Conservation (phyloP, 2,113 vertebrate genomes). For the Ammospiza caudacuta region DNA sequence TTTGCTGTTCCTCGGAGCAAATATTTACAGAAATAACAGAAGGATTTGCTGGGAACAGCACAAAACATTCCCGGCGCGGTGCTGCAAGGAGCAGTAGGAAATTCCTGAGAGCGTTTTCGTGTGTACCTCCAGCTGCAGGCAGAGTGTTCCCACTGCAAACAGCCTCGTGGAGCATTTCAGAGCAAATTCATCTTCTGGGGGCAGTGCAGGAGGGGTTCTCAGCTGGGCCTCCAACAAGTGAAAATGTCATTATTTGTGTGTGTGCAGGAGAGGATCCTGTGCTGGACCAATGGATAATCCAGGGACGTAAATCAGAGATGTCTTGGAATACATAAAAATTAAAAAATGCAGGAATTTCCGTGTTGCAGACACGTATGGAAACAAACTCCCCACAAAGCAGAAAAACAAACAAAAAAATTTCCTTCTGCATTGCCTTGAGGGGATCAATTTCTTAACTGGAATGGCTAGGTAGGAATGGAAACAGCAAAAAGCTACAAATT, state of each 20-base stretch:
- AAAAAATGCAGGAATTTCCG: not conserved
- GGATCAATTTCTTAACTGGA: too few species aligned
- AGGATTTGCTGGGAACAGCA: constrained; percentile 53
- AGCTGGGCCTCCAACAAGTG: not conserved
- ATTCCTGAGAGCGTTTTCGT: constrained; percentile 37
- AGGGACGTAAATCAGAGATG: not conserved
- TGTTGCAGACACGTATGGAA: not conserved
- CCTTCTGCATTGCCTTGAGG: too few species aligned
- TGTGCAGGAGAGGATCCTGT: not conserved
- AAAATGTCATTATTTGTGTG: not conserved
- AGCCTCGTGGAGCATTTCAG: not conserved
- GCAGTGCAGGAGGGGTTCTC: not conserved
- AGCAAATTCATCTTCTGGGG: not conserved
- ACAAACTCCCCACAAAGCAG: fast-evolving
- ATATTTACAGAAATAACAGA: constrained; percentile 61
- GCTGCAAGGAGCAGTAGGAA: constrained; percentile 20
- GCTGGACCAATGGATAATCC: fast-evolving
- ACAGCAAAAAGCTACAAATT: too few species aligned
- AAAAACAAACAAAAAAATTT: too few species aligned
- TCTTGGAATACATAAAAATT: fast-evolving
- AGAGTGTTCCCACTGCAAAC: constrained; percentile 8
- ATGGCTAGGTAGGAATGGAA: too few species aligned
- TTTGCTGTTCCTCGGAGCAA: constrained; percentile 44
- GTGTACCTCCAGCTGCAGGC: not conserved
- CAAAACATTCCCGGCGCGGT: constrained; percentile 12